Evolutionary conservation across 1,140 invertebrate genomes (phyloP), one percentile per base, ranked within the genome.

Genomic region (Saccostrea glomerata): DNA sequence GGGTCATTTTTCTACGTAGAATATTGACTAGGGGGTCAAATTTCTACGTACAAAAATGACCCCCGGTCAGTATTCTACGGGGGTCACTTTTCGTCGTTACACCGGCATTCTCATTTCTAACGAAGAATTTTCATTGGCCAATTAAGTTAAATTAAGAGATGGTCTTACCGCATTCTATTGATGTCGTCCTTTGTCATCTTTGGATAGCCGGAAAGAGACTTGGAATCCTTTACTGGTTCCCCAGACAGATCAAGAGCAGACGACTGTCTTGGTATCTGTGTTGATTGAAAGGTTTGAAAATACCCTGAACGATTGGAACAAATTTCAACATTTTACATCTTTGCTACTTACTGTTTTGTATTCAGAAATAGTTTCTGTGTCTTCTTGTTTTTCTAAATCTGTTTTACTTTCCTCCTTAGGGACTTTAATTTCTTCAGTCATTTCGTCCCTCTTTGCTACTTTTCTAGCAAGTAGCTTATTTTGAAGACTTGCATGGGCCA

Each of bases 401-500:
- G 25, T 84, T 77, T 86, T 85, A 12, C 23, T 23, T 73, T 73
- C 23, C 23, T 6, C 40, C 40, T 47, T 6, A 47, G 40, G 40
- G 40, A 47, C 40, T 47, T 6, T 11, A 7, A 4, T 55, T 9
- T 36, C 36, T 9, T 25, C 47, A n/a, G 1, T 23, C 25, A 15
- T 86, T 12, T 90, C 83, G 7, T 85, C 82, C 66, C 88, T 86
- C 25, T 47, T 47, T 47, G 36, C n/a, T 13, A 17, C 15, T 0
- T 17, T 25, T 3, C 94, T 89, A 40, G 93, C 93, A 73, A 90
- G 87, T 25, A 94, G 82, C 87, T 94, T 94, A 12, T 92, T 89
- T 83, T 87, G 82, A 17, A 94, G 90, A 88, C 93, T 94, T 58
- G 92, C 92, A 89, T 94, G 93, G 30, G 94, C 94, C 82, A 94